phyloP scores from a whole-genome alignment of 2,888 invertebrate genomes.

The Ormyrus labotus region DNA sequence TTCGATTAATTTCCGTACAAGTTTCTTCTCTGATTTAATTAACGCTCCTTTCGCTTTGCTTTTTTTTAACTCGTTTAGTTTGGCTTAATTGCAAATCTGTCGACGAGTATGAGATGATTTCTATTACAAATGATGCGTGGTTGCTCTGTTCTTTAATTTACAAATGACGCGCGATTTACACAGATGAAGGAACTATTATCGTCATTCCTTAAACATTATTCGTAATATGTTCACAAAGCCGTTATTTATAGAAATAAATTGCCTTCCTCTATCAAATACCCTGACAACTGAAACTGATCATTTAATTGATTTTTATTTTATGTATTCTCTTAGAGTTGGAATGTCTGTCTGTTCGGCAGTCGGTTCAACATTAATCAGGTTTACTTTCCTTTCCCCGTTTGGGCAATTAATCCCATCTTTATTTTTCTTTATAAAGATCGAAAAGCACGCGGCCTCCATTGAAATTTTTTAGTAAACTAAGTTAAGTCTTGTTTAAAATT shows the following conservation, averaged over 20 bases:
- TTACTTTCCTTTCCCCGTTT: slow-evolving; percentile 50
- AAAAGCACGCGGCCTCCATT: slow-evolving; percentile 44
- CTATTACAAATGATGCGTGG: slow-evolving; percentile 69
- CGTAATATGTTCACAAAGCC: slow-evolving; percentile 67
- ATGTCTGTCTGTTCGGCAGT: slow-evolving; percentile 70
- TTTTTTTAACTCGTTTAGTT: slow-evolving; percentile 55
- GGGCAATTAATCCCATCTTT: slow-evolving; percentile 4
- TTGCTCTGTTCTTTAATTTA: slow-evolving; percentile 64
- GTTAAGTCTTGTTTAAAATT: slow-evolving; percentile 40
- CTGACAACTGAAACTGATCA: slow-evolving; percentile 61
- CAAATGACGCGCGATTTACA: slow-evolving; percentile 74
- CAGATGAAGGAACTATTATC: slow-evolving; percentile 73
- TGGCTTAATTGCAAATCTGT: slow-evolving; percentile 60
- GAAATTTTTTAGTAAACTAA: slow-evolving; percentile 41
- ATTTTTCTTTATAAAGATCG: slow-evolving; percentile 27
- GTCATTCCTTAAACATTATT: slow-evolving; percentile 72
- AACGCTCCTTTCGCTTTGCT: slow-evolving; percentile 57
- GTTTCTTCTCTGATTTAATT: slow-evolving; percentile 59
- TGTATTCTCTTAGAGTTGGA: slow-evolving; percentile 67
- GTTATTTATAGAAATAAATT: slow-evolving; percentile 65
- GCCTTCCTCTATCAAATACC: slow-evolving; percentile 60
- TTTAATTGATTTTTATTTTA: slow-evolving; percentile 57
- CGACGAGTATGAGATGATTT: slow-evolving; percentile 67
- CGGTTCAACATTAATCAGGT: slow-evolving; percentile 56
- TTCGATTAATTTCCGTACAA: slow-evolving; percentile 62